phyloP scores from a whole-genome alignment of 1,140 invertebrate species.

The Ceratosolen fusciceps region DNA sequence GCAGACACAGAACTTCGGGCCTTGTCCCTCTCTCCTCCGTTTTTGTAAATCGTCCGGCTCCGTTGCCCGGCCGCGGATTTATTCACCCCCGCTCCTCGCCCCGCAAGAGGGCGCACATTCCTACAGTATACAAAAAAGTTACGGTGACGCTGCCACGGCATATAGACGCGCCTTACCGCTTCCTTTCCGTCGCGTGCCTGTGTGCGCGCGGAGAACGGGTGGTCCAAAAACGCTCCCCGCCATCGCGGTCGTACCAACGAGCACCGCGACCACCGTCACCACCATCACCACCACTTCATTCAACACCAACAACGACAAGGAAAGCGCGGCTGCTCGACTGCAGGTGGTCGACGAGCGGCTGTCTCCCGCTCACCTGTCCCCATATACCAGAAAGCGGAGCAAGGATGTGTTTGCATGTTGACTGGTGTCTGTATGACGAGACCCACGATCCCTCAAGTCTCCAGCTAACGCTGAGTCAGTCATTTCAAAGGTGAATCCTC shows the following conservation, averaged over 20 bases:
- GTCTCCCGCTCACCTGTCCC: background rate
- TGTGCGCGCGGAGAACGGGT: background rate
- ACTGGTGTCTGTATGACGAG: background rate
- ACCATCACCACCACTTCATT: too few relatives aligned
- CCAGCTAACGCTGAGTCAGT: background rate
- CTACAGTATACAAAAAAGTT: constrained; percentile 37
- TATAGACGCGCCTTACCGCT: background rate
- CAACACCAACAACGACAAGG: background rate
- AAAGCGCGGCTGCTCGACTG: background rate
- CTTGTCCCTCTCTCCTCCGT: background rate
- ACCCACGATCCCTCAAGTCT: background rate
- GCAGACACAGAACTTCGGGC: background rate
- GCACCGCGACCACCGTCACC: too few relatives aligned
- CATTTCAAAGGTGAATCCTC: constrained; percentile 6
- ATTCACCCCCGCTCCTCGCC: too few relatives aligned
- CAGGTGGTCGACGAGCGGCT: constrained; percentile 3
- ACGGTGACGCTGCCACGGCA: constrained; percentile 29
- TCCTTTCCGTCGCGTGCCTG: background rate
- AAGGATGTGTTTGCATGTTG: constrained; percentile 12
- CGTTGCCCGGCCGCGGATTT: too few relatives aligned
- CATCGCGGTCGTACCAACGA: background rate
- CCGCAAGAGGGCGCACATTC: constrained; percentile 29
- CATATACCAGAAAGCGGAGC: too few relatives aligned
- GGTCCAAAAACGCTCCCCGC: background rate
- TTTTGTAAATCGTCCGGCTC: too few relatives aligned